phyloP scores from a whole-genome alignment of 2,113 vertebrate species.

The Formicarius rufipectus region DNA sequence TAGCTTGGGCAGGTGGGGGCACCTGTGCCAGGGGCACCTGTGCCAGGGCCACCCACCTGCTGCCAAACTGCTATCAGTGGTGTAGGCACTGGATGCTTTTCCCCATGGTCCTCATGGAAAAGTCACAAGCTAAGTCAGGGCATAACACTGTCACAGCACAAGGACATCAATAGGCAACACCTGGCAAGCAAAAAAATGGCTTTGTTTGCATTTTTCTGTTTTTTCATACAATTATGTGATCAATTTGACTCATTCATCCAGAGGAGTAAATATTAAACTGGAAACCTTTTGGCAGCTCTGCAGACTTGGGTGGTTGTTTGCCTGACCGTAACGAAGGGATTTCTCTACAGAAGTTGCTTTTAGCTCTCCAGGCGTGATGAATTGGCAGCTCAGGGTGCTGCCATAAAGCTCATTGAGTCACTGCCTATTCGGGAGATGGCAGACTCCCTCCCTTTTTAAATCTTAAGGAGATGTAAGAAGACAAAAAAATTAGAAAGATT shows the following conservation, averaged over 20 bases:
- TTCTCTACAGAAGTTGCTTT: neutral
- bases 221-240: neutral
- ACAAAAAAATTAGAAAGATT: neutral
- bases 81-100: neutral
- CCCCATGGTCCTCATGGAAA: neutral
- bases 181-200: neutral
- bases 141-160: accelerated
- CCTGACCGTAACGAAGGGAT: neutral
- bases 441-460: neutral
- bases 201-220: neutral
- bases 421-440: neutral
- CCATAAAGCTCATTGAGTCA: neutral
- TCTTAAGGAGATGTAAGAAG: neutral
- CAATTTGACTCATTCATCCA: neutral
- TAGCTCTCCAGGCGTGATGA: neutral
- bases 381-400: neutral
- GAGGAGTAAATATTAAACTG: neutral
- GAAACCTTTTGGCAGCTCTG: neutral
- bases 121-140: neutral
- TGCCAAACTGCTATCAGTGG: neutral
- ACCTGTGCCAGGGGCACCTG: neutral
- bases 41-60: neutral
- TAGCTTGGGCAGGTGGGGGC: neutral
- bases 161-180: neutral
- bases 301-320: neutral